phyloP scores from a whole-genome alignment of 2,888 invertebrate species.

The Drosophila buzzatii region DNA sequence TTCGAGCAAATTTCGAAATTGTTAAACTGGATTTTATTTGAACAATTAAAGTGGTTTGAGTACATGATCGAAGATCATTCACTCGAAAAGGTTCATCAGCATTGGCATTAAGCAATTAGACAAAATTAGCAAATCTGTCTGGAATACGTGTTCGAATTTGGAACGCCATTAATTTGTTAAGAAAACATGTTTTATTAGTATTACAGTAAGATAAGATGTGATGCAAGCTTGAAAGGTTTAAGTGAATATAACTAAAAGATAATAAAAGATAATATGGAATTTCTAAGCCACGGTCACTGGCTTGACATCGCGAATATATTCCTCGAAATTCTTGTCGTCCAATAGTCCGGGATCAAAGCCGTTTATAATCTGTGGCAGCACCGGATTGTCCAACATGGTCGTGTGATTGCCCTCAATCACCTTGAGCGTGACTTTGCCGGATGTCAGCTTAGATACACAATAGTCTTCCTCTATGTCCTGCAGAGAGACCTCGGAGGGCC shows the following conservation, averaged over 20 bases:
- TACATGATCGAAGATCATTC: conserved; percentile 12
- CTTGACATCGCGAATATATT: conserved; percentile 76
- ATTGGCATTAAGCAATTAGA: not conserved
- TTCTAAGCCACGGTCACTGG: conserved; percentile 56
- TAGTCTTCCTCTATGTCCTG: conserved; percentile 88
- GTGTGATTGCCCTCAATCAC: conserved; percentile 91
- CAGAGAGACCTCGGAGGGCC: conserved; percentile 88
- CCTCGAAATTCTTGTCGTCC: conserved; percentile 82
- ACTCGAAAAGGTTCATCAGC: not conserved
- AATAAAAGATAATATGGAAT: not conserved
- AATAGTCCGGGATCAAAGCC: conserved; percentile 82
- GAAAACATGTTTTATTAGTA: conserved; percentile 17
- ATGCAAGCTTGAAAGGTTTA: conserved; percentile 17
- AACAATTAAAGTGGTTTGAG: not conserved
- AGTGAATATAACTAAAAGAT: conserved; percentile 12
- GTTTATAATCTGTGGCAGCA: conserved; percentile 88
- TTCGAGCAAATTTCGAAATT: not conserved
- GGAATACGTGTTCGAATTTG: not conserved
- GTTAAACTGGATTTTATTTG: conserved; percentile 15
- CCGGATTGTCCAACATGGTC: conserved; percentile 89
- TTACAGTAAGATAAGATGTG: conserved; percentile 8
- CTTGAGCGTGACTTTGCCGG: conserved; percentile 87
- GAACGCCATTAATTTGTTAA: not conserved
- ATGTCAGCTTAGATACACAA: conserved; percentile 87
- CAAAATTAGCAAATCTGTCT: not conserved